Base-by-base conservation (phyloP, 2,888 invertebrate species). In the Escarpia spicata region DNA sequence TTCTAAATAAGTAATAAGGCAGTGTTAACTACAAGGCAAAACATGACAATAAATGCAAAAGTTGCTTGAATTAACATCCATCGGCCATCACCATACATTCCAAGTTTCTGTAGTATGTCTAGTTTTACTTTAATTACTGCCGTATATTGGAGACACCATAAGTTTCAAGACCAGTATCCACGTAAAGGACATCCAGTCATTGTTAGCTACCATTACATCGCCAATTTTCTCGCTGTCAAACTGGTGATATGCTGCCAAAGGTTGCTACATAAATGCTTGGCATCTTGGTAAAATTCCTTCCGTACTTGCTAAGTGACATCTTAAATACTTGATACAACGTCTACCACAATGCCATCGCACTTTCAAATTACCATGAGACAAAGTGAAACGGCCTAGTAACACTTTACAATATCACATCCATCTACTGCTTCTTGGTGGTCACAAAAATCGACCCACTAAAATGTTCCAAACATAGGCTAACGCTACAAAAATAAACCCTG, bases 391-490 rank as follows among this genome's bases (percentile, higher is more conserved):
- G 75, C 26, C 75, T 26, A 75, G 75, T 75, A 75, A 75, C 75
- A 75, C 26, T 75, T 26, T 75, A n/a, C 26, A 75, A 75, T 75
- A 75, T 75, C 75, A 75, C 75, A 75, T 75, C 75, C 75, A 75
- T 75, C 75, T 75, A 75, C n/a, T 75, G 26, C 75, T 75, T 75
- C n/a, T 75, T 75, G 75, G 75, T 75, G 75, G 75, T 75, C 75
- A 75, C 0, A 75, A 75, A 75, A 75, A 75, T 75, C 75, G 75
- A 75, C 75, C 75, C 75, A 75, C 75, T 75, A 75, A 75, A 75
- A 26, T 75, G 75, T 75, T 75, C 75, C 75, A 75, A 75, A 75
- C 75, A 75, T 75, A 75, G 75, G 75, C 75, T 75, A 75, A 75
- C 6, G 75, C 75, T 75, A 75, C 19, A 75, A 75, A 75, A 75